Evolutionary conservation across 1,140 invertebrate species (phyloP).

Genomic region (Cyclina sinensis): DNA sequence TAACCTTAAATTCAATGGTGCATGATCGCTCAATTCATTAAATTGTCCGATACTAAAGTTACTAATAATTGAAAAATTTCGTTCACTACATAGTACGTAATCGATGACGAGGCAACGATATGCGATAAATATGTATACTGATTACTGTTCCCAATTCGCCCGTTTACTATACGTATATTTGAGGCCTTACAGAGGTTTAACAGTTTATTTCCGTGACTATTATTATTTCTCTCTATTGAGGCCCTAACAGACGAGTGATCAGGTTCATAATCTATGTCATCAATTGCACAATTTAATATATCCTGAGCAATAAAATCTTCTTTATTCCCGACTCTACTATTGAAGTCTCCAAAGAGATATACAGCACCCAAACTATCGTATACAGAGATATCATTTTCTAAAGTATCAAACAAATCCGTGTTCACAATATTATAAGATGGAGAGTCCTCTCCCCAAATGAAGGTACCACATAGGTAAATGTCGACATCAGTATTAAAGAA

Average conservation of each 20-base stretch:
- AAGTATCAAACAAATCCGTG: constrained; percentile 12
- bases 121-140: constrained; percentile 6
- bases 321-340: background rate
- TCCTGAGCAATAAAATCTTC: no score
- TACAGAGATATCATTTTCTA: constrained; percentile 8
- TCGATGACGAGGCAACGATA: background rate
- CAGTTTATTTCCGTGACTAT: no score
- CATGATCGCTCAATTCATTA: no score
- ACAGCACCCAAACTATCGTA: background rate
- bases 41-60: no score
- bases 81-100: background rate
- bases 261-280: no score
- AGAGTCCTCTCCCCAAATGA: constrained; percentile 27
- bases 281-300: no score
- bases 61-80: background rate
- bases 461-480: constrained; percentile 29
- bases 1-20: no score
- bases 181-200: no score
- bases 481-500: constrained; percentile 28
- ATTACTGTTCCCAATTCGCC: background rate
- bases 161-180: background rate
- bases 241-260: no score
- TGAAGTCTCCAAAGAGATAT: background rate
- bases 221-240: no score
- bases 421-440: constrained; percentile 11